A percentile compares a stretch with the other conserved stretches of the same genome.
Evolutionary conservation across 2,113 vertebrate genomes (phyloP).

Genomic region (Recurvirostra avosetta): DNA sequence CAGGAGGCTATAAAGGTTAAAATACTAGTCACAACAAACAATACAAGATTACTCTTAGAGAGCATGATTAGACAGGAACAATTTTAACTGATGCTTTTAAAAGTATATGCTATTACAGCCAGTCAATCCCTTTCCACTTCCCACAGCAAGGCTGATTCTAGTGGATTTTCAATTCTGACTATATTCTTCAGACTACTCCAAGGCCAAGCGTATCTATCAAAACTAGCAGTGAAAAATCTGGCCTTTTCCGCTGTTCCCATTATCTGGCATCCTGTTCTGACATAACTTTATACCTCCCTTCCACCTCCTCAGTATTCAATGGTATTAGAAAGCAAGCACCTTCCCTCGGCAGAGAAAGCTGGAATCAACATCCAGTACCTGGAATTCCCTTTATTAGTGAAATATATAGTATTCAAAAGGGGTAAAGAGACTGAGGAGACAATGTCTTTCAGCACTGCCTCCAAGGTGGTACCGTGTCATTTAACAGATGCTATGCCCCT

Average conservation of each 20-base stretch:
- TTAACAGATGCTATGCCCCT: background rate
- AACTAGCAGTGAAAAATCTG: background rate
- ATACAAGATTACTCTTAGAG: background rate
- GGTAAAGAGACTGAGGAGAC: background rate
- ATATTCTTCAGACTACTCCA: background rate
- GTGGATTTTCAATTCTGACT: background rate
- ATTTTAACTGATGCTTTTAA: background rate
- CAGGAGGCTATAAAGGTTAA: background rate
- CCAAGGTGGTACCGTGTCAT: background rate
- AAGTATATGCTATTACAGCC: background rate
- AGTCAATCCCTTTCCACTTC: background rate
- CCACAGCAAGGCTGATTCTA: background rate
- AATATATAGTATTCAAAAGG: background rate
- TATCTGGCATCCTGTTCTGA: background rate
- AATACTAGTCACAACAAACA: background rate
- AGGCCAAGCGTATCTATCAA: background rate
- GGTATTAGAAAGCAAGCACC: background rate
- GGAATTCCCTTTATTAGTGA: background rate
- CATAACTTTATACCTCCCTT: background rate
- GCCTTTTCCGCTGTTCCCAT: background rate
- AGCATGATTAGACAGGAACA: background rate
- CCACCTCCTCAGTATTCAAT: background rate
- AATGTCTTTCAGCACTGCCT: background rate
- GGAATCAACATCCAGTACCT: background rate
- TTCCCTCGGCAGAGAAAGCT: background rate